Conservation (phyloP, 2,888 invertebrate genomes). For the Siphlonurus alternatus region DNA sequence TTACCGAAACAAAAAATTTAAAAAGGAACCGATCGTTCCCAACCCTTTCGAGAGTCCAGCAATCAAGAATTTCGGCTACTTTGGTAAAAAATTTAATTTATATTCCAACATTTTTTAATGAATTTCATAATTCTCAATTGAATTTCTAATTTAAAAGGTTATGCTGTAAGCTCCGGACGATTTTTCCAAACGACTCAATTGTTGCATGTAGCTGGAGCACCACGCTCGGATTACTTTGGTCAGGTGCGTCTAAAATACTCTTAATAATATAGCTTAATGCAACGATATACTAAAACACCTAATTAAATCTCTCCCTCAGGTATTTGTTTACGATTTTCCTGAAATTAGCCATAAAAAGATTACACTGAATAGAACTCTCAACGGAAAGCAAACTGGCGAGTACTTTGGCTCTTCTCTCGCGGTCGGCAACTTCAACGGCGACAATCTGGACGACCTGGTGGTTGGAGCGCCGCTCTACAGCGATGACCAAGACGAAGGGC, state of each 20-base stretch:
- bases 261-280: not conserved
- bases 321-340: not conserved
- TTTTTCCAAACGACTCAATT: not conserved
- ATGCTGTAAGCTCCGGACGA: not conserved
- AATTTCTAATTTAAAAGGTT: no score
- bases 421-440: constrained; percentile 21
- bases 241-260: not conserved
- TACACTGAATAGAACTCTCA: not conserved
- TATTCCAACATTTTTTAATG: no score
- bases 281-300: not conserved
- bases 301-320: not conserved
- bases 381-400: constrained; percentile 19
- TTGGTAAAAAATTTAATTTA: no score
- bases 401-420: constrained; percentile 22
- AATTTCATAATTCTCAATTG: no score
- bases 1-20: no score
- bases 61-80: no score
- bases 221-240: not conserved
- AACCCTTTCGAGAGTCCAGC: no score
- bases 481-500: constrained; percentile 17
- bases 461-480: constrained; percentile 20
- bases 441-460: constrained; percentile 21
- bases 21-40: no score
- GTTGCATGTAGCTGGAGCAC: not conserved
- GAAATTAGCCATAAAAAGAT: not conserved